Conservation (phyloP, 92 coral and sea anemone species). For the Galaxea fascicularis region DNA sequence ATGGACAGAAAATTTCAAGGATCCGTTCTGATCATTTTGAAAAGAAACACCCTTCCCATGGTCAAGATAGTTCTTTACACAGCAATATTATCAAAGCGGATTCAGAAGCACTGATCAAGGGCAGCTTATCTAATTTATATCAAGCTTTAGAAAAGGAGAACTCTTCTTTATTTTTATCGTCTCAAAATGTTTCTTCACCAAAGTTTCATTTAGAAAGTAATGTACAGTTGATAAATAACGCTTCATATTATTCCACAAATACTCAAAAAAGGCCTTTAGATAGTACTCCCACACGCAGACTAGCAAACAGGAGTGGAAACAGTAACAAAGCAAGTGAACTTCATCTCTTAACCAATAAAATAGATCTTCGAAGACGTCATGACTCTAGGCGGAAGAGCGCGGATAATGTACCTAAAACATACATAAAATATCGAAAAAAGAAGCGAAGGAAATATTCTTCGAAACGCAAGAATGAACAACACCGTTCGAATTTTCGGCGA, state of each 20-base stretch:
- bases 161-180: neutral
- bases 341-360: neutral
- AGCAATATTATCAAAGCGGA: neutral
- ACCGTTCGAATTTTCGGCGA: neutral
- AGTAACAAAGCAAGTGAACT: neutral
- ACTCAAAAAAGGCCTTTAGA: neutral
- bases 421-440: constrained; percentile 5
- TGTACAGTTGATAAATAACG: neutral
- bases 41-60: neutral
- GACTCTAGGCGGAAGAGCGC: constrained; percentile 1
- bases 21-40: neutral
- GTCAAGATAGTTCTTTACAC: neutral
- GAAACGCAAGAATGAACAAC: neutral
- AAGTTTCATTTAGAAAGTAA: neutral
- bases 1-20: neutral
- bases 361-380: neutral
- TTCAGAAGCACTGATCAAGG: neutral
- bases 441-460: constrained; percentile 27
- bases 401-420: neutral
- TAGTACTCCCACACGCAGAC: neutral
- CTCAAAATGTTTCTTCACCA: neutral
- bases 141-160: neutral
- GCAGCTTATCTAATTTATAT: neutral
- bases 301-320: neutral
- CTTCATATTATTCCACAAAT: neutral